Conservation (phyloP, 1,140 invertebrate genomes). For the Drusus annulatus region DNA sequence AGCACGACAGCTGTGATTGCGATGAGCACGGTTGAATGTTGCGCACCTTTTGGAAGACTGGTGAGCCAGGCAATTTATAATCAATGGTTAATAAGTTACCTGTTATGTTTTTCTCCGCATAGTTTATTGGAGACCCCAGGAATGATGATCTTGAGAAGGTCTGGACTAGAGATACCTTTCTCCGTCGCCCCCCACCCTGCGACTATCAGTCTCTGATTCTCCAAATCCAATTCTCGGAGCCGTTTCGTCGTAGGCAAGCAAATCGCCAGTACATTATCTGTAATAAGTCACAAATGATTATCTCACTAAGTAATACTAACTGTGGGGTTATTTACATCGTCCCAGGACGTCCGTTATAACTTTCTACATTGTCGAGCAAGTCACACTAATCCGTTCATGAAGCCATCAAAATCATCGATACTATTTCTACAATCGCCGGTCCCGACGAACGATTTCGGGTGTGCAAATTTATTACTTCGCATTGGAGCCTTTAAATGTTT, state of each 20-base stretch:
- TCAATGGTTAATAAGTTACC: slow-evolving; percentile 14
- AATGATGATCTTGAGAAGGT: slow-evolving; percentile 63
- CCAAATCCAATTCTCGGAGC: slow-evolving; percentile 51
- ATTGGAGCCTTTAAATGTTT: too few relatives aligned
- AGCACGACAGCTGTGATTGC: too few relatives aligned
- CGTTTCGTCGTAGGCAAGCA: slow-evolving; percentile 74
- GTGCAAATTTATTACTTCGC: too few relatives aligned
- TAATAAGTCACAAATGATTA: not conserved
- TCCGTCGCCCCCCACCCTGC: slow-evolving; percentile 80
- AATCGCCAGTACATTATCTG: slow-evolving; percentile 75
- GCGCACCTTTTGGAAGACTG: too few relatives aligned
- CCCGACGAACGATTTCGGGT: not conserved
- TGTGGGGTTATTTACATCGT: not conserved
- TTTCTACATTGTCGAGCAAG: not conserved
- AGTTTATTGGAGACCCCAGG: slow-evolving; percentile 49
- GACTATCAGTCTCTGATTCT: slow-evolving; percentile 66
- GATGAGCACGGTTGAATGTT: too few relatives aligned
- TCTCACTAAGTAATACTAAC: not conserved
- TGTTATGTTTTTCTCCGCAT: slow-evolving; percentile 52
- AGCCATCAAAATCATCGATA: not conserved
- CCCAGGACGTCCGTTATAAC: not conserved
- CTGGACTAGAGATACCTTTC: slow-evolving; percentile 62
- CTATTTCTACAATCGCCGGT: not conserved
- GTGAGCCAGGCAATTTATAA: too few relatives aligned
- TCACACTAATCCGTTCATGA: not conserved